Base-by-base conservation (phyloP, 2,888 invertebrate species). In the Platynereis dumerilii region DNA sequence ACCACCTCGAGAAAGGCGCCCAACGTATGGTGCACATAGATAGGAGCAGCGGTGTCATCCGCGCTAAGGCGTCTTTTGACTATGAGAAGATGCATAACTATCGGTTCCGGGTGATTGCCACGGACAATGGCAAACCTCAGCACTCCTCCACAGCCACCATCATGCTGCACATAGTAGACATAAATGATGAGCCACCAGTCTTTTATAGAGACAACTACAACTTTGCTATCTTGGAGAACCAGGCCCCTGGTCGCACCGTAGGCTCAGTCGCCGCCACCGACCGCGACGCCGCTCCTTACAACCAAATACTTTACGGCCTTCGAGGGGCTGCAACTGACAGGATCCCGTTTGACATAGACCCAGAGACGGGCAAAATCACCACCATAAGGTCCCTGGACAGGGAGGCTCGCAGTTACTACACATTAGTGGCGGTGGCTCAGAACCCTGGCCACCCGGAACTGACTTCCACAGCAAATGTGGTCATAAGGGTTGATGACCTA, bases 1-100 rank as follows among this genome's bases (percentile, higher is more conserved):
- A 56, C 29, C 28, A 28, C 17, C 27, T 62, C n/a, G 39, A 62
- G 54, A 26, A 53, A 17, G 62, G 55, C 26, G 22, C 55, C 12
- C 20, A 28, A 27, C 26, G 20, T 5, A 45, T 55, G 24, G 62
- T 62, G 12, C 28, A 44, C 34, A 62, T 62, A 20, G 62, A 62
- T 55, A 42, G 26, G 3, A 17, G 26, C 12, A 27, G 39, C 15
- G 62, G 62, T 10, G 55, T 56, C 27, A 62, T 62, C 39, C 27
- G 34, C 7, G 54, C 62, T 27, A 55, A 62, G n/a, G 39, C 62
- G 3, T 24, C 55, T 24, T 54, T 62, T 7, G 62, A 62, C 45
- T 56, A 56, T 17, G 62, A 62, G 45, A 62, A 62, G 45, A 62
- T 62, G 56, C 62, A 55, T 26, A 34, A 62, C 26, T 55, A 55